phyloP scores from a whole-genome alignment of 2,888 invertebrate genomes.

The Ennomos erosarius region DNA sequence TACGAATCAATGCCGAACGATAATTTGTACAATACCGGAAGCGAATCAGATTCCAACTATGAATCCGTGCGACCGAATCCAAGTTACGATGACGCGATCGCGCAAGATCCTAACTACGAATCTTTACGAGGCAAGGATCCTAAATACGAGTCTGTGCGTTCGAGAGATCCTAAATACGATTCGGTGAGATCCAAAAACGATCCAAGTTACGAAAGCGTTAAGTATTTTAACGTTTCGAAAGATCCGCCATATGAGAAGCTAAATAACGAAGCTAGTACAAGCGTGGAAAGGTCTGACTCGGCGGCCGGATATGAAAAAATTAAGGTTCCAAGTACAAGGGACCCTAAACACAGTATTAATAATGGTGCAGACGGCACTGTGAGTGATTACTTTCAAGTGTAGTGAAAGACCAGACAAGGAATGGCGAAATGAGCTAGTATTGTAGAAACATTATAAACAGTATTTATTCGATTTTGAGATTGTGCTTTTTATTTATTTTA shows the following conservation, averaged over 20 bases:
- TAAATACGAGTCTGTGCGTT: constrained; percentile 83
- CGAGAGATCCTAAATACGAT: constrained; percentile 89
- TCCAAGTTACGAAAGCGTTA: constrained; percentile 93
- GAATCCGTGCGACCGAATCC: constrained; percentile 88
- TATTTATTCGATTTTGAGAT: constrained; percentile 64
- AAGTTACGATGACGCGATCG: constrained; percentile 89
- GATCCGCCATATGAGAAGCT: constrained; percentile 90
- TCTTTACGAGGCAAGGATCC: constrained; percentile 87
- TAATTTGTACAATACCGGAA: constrained; percentile 87
- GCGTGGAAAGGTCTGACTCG: constrained; percentile 72
- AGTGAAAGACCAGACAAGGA: constrained; percentile 41
- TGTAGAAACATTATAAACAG: constrained; percentile 55
- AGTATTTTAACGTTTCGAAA: constrained; percentile 86
- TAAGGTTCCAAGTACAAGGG: constrained; percentile 64
- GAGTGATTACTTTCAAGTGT: constrained; percentile 81
- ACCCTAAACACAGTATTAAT: constrained; percentile 74
- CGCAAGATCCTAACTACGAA: constrained; percentile 88
- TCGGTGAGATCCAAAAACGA: constrained; percentile 87
- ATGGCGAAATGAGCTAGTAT: constrained; percentile 47
- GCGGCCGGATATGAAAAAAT: constrained; percentile 76
- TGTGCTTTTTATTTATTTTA: constrained; percentile 71
- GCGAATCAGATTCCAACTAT: constrained; percentile 90
- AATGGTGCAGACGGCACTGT: constrained; percentile 70
- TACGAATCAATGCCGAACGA: constrained; percentile 91
- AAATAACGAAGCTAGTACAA: constrained; percentile 61